A percentile compares a stretch with the other conserved stretches of the same genome.
These are phyloP conservation scores for Ctenopoma multispine DNA, from an alignment of 2,797 vertebrate genomes.

Conservation along the genomic window DNA sequence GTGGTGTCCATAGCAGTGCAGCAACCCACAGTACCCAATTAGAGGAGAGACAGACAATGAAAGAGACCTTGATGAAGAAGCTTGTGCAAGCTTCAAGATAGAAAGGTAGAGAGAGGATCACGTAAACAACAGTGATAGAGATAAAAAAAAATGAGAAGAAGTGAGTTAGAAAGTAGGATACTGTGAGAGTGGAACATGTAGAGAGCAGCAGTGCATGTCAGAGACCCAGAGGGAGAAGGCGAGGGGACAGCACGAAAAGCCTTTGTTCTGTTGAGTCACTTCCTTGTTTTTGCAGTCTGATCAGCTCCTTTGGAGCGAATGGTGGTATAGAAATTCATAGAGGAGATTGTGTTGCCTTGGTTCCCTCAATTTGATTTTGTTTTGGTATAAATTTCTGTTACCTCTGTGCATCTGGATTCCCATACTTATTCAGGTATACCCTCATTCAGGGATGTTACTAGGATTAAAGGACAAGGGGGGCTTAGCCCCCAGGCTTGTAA, in stretches of 20 bases:
- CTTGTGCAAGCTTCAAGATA: constrained; percentile 11
- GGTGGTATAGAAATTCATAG: background rate
- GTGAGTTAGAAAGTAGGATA: constrained; percentile 27
- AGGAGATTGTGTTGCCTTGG: background rate
- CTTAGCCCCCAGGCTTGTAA: too few relatives aligned
- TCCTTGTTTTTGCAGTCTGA: constrained; percentile 16
- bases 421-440: background rate
- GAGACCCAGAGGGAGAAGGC: constrained; percentile 30
- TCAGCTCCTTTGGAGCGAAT: constrained; percentile 6
- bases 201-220: constrained; percentile 37
- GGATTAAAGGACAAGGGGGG: too few relatives aligned
- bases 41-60: background rate
- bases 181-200: constrained; percentile 29
- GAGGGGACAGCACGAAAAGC: constrained; percentile 31
- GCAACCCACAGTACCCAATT: constrained; percentile 14
- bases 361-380: background rate
- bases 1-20: constrained; percentile 15
- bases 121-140: constrained; percentile 22
- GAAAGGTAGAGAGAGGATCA: constrained; percentile 10
- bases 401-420: background rate
- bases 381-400: background rate
- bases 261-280: constrained; percentile 54
- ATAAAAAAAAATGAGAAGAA: constrained; percentile 1
- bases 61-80: constrained; percentile 1
- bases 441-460: too few relatives aligned